phyloP scores from a whole-genome alignment of 2,888 invertebrate species.

The Tipula lateralis region DNA sequence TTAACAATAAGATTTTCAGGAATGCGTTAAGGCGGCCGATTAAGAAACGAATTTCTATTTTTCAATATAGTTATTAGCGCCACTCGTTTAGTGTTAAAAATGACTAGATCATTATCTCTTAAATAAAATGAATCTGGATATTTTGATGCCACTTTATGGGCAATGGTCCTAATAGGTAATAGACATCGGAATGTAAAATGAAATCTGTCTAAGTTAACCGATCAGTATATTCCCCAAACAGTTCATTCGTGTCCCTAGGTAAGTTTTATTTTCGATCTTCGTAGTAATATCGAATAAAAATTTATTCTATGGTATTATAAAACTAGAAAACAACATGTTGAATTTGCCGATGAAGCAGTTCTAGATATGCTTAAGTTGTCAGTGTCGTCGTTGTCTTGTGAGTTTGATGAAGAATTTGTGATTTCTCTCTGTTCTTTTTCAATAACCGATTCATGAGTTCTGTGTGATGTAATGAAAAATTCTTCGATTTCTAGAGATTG shows the following conservation, averaged over 20 bases:
- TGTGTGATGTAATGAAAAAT: not conserved
- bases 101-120: not conserved
- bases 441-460: not conserved
- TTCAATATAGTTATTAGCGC: not conserved
- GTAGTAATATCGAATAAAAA: not conserved
- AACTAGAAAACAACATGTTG: not conserved
- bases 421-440: too few relatives aligned
- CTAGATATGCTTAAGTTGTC: too few relatives aligned
- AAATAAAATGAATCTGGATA: not conserved
- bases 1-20: not conserved
- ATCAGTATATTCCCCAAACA: too few relatives aligned
- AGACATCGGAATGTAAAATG: not conserved
- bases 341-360: too few relatives aligned
- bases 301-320: too few relatives aligned
- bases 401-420: too few relatives aligned
- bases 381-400: too few relatives aligned
- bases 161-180: not conserved
- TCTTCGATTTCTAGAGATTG: not conserved
- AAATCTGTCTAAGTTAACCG: not conserved
- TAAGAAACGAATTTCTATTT: slow-evolving; percentile 19
- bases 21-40: not conserved
- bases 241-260: not conserved
- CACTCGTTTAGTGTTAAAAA: not conserved
- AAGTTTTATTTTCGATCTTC: not conserved
- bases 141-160: not conserved